phyloP scores from a whole-genome alignment of 2,113 vertebrate species.

The Xyrauchen texanus region DNA sequence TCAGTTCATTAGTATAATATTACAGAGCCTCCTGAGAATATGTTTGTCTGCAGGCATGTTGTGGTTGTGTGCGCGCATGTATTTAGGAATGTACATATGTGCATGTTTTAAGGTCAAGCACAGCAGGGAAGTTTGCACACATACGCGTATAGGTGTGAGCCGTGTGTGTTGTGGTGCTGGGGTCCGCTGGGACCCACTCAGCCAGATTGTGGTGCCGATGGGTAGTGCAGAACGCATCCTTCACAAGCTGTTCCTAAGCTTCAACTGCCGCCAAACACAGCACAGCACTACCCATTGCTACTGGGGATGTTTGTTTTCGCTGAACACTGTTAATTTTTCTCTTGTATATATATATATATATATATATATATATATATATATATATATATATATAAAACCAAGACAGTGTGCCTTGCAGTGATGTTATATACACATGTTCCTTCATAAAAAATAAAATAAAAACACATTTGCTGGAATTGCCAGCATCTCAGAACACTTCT shows the following conservation, averaged over 20 bases:
- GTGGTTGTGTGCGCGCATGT: neutral
- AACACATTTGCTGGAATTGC: slow-evolving; percentile 53
- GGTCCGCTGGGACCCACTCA: slow-evolving; percentile 37
- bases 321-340: slow-evolving; percentile 67
- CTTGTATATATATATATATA: neutral
- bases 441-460: slow-evolving; percentile 62
- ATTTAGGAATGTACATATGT: neutral
- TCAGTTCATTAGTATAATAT: slow-evolving; percentile 4
- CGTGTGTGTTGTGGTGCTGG: slow-evolving; percentile 2
- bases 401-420: slow-evolving; percentile 59
- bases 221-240: slow-evolving; percentile 56
- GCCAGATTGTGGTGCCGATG: slow-evolving; percentile 42
- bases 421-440: slow-evolving; percentile 63
- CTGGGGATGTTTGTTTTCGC: slow-evolving; percentile 67
- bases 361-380: slow-evolving; percentile 48
- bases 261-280: slow-evolving; percentile 55
- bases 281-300: slow-evolving; percentile 43
- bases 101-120: slow-evolving; percentile 26
- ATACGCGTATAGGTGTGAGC: slow-evolving; percentile 26
- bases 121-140: slow-evolving; percentile 33
- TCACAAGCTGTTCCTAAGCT: slow-evolving; percentile 67
- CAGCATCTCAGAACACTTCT: slow-evolving; percentile 31
- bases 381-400: slow-evolving; percentile 47
- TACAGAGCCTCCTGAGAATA: neutral
- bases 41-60: neutral